Evolutionary conservation across 2,888 invertebrate genomes (phyloP).

Genomic region (Stenodema calcarata): DNA sequence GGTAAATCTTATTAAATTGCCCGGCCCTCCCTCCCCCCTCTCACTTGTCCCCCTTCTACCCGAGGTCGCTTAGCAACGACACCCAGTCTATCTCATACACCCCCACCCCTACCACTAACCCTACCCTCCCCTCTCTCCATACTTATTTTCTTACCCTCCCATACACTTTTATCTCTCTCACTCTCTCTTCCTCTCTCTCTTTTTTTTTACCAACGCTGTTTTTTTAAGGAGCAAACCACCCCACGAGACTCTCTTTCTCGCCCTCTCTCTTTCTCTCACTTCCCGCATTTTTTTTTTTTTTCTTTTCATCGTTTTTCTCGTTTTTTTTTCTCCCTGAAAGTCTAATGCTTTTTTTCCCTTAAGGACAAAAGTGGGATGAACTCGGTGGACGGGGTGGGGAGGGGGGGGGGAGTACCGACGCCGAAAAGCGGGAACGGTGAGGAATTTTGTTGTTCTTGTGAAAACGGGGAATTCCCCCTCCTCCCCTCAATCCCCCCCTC

Average conservation of each 20-base stretch:
- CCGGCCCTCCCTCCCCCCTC: conserved; percentile 47
- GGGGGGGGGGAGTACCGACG: conserved; percentile 21
- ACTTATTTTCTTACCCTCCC: neutral
- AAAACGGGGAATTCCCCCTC: neutral
- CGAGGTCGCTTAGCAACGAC: conserved; percentile 53
- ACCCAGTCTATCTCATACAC: conserved; percentile 29
- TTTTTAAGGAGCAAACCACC: conserved; percentile 29
- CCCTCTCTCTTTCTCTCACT: neutral
- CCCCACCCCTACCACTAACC: too few species aligned
- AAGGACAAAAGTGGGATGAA: conserved; percentile 30
- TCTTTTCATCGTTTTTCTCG: neutral
- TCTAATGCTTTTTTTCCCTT: conserved; percentile 53
- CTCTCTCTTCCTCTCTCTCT: neutral
- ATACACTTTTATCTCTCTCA: too few species aligned
- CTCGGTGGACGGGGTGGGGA: neutral
- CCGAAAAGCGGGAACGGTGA: conserved; percentile 38
- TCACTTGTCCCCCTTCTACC: too few species aligned
- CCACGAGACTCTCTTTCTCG: conserved; percentile 44
- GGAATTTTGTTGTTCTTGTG: conserved; percentile 26
- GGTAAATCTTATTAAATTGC: conserved; percentile 57
- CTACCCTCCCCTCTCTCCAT: neutral
- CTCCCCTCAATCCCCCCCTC: neutral
- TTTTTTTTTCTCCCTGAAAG: conserved; percentile 43
- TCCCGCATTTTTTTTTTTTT: too few species aligned
- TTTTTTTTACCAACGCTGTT: conserved; percentile 8